Evolutionary conservation across 2,113 vertebrate species (phyloP), one percentile per base, ranked within the genome.

Genomic region (cattle (Bos taurus)): DNA sequence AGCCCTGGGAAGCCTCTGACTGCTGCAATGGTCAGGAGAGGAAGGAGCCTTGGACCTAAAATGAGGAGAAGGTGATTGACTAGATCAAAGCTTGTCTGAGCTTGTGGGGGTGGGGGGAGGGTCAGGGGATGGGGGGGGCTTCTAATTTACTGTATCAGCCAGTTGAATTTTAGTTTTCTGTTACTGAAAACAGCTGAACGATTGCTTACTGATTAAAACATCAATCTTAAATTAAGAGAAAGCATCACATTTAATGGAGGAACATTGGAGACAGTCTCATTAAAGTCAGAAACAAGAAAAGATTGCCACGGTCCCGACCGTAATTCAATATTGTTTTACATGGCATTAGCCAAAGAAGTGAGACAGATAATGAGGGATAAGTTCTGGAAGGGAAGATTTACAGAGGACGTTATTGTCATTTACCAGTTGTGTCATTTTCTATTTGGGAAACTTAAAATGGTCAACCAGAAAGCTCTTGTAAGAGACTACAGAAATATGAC

Each of bases 271-370:
- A 92, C 36, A 84, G 25, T 74, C 46, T 92, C 48, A 46, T 80
- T 97, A 94, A 88, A 80, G 52, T 91, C 28, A 95, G 81, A 88
- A 93, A 95, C 23, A 59, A 91, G 93, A 67, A 90, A 93, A 94
- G 10, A 81, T 74, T n/a, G 28, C 40, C 40, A 40, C 0, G 0
- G 28, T 56, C 52, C 43, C 16, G 48, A 88, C 81, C 57, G 5
- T 88, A 97, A 95, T 40, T 90, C 46, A 93, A 26, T 93, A 64
- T 48, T 86, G 40, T 87, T 90, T 59, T 48, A 94, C 6, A 48
- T 17, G 17, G 33, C 48, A 59, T 64, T 95, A 92, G 50, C n/a
- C 28, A 92, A 82, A 15, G 46, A 17, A 77, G 48, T 30, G 46
- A 9, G 56, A 78, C 71, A 90, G 30, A 80, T 88, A 36, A 89